Conservation (phyloP, 2,797 vertebrate species). For the Molossus molossus region DNA sequence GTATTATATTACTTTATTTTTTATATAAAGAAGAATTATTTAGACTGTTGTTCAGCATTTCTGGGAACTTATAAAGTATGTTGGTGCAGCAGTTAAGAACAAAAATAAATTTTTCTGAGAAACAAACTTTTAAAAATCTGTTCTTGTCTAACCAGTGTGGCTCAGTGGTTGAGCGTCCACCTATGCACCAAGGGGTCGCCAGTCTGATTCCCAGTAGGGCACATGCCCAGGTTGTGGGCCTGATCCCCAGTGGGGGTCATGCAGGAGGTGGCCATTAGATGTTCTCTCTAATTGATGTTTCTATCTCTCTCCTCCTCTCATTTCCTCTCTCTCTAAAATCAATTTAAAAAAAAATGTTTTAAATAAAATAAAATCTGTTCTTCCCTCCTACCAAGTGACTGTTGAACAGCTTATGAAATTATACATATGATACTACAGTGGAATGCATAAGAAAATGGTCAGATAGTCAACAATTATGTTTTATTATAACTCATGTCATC, state of each 20-base stretch:
- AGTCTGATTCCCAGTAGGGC: not conserved
- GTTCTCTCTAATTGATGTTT: not conserved
- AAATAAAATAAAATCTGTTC: not conserved
- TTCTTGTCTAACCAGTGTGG: not conserved
- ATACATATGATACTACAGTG: not conserved
- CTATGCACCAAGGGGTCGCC: fast-evolving
- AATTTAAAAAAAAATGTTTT: not conserved
- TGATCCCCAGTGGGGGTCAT: not conserved
- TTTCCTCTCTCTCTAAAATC: not conserved
- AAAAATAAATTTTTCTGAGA: not conserved
- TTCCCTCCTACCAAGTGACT: not conserved
- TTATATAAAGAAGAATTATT: not conserved
- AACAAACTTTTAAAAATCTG: not conserved
- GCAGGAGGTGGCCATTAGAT: not conserved
- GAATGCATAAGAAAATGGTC: not conserved
- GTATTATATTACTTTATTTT: not conserved
- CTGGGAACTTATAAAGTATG: not conserved
- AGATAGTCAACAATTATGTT: not conserved
- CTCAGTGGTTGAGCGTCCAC: not conserved
- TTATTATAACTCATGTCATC: conserved; percentile 25
- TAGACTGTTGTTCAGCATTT: not conserved
- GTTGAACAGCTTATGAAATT: not conserved
- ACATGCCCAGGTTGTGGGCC: not conserved
- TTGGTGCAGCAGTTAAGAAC: no score
- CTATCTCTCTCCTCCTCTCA: not conserved